Evolutionary conservation across 92 coral and sea anemone species (phyloP).

Genomic region (Phenganax subtilis): DNA sequence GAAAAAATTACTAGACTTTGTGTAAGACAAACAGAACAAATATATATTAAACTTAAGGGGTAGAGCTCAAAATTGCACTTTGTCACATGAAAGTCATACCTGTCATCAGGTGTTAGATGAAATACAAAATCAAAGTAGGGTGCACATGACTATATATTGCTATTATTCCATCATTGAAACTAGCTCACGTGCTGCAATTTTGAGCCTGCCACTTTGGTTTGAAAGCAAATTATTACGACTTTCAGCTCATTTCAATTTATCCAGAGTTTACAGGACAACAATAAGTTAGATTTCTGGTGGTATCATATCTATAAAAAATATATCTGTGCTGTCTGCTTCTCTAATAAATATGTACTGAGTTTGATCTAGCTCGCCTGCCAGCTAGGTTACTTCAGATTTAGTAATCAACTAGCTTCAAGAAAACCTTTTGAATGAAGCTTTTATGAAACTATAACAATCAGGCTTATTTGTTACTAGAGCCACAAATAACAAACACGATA

Average conservation of each 20-base stretch:
- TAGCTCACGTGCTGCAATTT: background rate
- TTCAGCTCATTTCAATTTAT: slow-evolving; percentile 10
- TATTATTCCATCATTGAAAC: background rate
- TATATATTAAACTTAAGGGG: background rate
- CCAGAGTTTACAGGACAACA: slow-evolving; percentile 30
- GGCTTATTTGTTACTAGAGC: background rate
- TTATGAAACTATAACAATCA: background rate
- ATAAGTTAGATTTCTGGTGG: slow-evolving; percentile 29
- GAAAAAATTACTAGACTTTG: background rate
- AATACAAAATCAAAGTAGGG: background rate
- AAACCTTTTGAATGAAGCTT: background rate
- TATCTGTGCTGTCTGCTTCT: slow-evolving; percentile 2
- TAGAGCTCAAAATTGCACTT: no score
- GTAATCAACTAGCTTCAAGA: background rate
- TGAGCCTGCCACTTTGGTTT: background rate
- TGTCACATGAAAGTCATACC: no score
- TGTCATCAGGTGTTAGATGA: background rate
- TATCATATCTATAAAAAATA: slow-evolving; percentile 17
- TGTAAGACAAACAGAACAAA: background rate
- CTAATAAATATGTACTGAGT: slow-evolving; percentile 27
- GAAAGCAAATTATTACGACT: background rate
- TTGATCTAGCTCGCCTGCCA: slow-evolving; percentile 39
- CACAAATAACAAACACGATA: background rate
- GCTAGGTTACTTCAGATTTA: background rate
- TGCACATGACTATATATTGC: background rate